A percentile compares a stretch with the other conserved stretches of the same genome.
Evolutionary conservation across 2,888 invertebrate genomes (phyloP).

Genomic region (Meta bourneti): DNA sequence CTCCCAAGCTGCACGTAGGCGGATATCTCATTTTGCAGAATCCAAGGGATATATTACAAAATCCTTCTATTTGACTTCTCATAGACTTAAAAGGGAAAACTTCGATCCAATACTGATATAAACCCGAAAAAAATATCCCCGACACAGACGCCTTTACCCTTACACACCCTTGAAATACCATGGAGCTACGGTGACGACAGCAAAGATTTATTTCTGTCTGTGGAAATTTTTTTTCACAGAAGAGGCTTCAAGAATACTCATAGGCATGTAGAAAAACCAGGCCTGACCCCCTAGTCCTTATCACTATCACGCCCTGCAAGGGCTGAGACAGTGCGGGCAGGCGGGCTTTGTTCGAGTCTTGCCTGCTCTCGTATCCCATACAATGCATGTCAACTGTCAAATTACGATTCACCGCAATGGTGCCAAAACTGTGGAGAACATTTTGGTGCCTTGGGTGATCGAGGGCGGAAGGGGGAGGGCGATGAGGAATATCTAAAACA

Average conservation of each 20-base stretch:
- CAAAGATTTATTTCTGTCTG: constrained; percentile 29
- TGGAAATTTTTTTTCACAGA: background rate
- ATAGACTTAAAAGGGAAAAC: background rate
- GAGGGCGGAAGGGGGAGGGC: background rate
- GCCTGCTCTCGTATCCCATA: constrained; percentile 1
- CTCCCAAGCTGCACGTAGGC: background rate
- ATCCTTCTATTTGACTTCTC: background rate
- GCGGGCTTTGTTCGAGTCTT: background rate
- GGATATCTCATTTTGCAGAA: background rate
- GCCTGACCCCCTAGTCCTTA: background rate
- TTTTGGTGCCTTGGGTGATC: background rate
- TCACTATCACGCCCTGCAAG: background rate
- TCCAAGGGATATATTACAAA: background rate
- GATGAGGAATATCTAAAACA: constrained; percentile 13
- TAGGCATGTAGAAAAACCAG: constrained; percentile 2
- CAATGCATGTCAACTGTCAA: constrained; percentile 74
- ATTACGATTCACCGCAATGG: constrained; percentile 74
- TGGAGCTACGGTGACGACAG: constrained; percentile 22
- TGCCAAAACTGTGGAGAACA: constrained; percentile 61
- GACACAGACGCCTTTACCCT: background rate
- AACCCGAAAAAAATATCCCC: background rate
- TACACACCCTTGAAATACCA: background rate
- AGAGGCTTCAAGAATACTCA: too few relatives aligned
- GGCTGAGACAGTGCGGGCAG: background rate
- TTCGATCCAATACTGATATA: background rate